Evolutionary conservation across 2,797 vertebrate species (phyloP).

Genomic region (Antrozous pallidus): DNA sequence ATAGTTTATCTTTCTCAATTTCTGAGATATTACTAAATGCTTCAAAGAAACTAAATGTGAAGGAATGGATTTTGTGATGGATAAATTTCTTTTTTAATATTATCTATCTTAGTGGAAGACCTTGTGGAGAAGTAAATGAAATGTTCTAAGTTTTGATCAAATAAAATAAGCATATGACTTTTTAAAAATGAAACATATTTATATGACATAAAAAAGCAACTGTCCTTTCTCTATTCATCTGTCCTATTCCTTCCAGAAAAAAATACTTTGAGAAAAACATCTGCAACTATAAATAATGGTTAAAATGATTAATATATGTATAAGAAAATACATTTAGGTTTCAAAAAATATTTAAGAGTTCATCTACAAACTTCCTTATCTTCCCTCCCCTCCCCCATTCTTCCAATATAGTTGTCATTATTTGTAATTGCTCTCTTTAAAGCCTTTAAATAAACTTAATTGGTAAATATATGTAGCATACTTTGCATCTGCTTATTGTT

Average conservation of each 20-base stretch:
- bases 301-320: no score
- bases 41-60: conserved; percentile 31
- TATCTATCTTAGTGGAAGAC: not conserved
- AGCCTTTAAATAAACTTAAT: not conserved
- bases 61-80: conserved; percentile 24
- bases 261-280: not conserved
- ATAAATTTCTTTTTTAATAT: not conserved
- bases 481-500: not conserved
- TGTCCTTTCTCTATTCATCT: not conserved
- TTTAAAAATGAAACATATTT: not conserved
- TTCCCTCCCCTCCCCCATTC: not conserved
- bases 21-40: conserved; percentile 4
- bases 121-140: not conserved
- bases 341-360: no score
- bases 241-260: not conserved
- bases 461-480: not conserved
- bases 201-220: not conserved
- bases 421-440: not conserved
- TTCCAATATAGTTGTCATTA: not conserved
- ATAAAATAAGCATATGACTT: not conserved
- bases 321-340: no score
- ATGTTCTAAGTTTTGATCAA: conserved; percentile 5
- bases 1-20: not conserved
- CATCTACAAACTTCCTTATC: not conserved
- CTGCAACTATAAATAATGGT: no score